These are phyloP conservation scores for Argentina silus DNA, from an alignment of 2,797 vertebrate genomes.

Conservation along the genomic window DNA sequence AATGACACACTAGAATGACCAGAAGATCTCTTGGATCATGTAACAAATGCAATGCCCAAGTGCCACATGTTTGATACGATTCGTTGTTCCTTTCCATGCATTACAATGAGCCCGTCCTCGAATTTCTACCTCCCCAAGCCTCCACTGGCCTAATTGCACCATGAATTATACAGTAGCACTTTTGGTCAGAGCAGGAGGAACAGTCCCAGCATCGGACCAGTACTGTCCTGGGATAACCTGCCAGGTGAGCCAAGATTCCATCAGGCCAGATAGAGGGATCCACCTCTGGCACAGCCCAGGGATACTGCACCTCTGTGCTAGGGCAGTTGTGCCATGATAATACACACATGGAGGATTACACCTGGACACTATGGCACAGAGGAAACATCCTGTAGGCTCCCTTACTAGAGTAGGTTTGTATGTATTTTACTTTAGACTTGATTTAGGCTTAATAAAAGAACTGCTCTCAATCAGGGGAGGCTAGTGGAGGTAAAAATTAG, in stretches of 20 bases:
- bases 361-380: too few species aligned
- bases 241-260: constrained; percentile 7
- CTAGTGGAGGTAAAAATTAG: too few species aligned
- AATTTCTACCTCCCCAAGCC: neutral
- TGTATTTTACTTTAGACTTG: too few species aligned
- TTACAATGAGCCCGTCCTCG: too few species aligned
- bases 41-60: too few species aligned
- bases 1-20: neutral
- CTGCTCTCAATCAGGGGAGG: too few species aligned
- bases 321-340: neutral
- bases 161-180: neutral
- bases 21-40: too few species aligned
- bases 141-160: neutral
- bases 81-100: too few species aligned
- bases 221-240: constrained; percentile 17
- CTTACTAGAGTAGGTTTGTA: too few species aligned
- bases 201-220: neutral
- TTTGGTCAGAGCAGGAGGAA: neutral
- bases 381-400: too few species aligned
- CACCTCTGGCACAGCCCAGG: constrained; percentile 16
- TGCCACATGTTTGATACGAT: too few species aligned
- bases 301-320: constrained; percentile 43
- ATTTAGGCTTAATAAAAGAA: too few species aligned
- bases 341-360: constrained; percentile 1
- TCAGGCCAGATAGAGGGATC: neutral